Conservation (phyloP, 2,888 invertebrate species). For the Phengaris alcon region DNA sequence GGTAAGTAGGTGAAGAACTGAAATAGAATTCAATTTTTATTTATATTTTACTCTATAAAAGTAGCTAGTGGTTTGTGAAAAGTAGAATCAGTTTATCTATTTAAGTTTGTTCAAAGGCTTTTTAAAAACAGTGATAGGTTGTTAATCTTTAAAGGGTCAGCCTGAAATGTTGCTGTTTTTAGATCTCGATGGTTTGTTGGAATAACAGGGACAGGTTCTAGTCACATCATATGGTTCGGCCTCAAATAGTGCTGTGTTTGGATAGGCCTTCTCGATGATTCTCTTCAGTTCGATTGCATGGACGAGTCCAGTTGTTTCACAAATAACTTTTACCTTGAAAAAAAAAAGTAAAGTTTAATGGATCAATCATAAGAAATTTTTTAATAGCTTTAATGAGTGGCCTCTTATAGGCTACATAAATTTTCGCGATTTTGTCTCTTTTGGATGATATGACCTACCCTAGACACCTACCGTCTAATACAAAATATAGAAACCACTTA, state of each 20-base stretch:
- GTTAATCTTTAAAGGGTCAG: background rate
- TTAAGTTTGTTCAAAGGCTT: background rate
- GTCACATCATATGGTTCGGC: conserved; percentile 65
- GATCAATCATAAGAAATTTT: too few relatives aligned
- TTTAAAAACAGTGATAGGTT: background rate
- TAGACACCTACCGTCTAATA: too few relatives aligned
- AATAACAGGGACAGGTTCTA: conserved; percentile 59
- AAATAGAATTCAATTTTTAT: background rate
- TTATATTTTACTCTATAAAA: background rate
- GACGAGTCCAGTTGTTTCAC: conserved; percentile 88
- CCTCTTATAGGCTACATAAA: too few relatives aligned
- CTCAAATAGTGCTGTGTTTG: conserved; percentile 54
- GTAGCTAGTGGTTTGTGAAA: background rate
- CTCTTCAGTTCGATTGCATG: conserved; percentile 81
- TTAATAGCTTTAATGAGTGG: too few relatives aligned
- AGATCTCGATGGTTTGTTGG: conserved; percentile 16
- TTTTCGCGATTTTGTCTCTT: background rate
- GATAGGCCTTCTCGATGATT: conserved; percentile 58
- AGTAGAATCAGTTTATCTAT: background rate
- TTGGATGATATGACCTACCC: too few relatives aligned
- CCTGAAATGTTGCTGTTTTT: background rate
- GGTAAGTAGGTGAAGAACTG: background rate
- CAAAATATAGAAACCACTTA: too few relatives aligned
- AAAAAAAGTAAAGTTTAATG: background rate
- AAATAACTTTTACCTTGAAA: conserved; percentile 87